These are phyloP conservation scores for Akabosia matsudoensis DNA, from an alignment of 1,140 invertebrate genomes.

Conservation along the genomic window DNA sequence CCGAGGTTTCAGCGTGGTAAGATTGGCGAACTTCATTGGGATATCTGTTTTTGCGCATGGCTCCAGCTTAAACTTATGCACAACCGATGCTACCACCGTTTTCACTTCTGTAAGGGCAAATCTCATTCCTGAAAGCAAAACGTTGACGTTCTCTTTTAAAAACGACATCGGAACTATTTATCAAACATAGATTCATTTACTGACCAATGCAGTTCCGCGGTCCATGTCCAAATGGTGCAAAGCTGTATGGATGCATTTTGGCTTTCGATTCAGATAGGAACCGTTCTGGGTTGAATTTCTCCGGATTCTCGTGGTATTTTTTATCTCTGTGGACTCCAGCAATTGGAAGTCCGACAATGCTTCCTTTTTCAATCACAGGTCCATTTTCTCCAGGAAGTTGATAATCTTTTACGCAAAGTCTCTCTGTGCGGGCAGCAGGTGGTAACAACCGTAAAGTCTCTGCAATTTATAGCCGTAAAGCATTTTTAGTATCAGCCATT, in stretches of 20 bases:
- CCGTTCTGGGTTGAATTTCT: slow-evolving; percentile 59
- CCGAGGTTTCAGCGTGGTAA: not conserved
- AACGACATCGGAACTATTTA: not conserved
- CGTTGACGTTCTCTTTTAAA: not conserved
- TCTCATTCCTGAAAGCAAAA: slow-evolving; percentile 13
- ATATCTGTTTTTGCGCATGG: not conserved
- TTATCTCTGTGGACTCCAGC: slow-evolving; percentile 54
- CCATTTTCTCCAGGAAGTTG: slow-evolving; percentile 51
- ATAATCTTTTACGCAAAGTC: slow-evolving; percentile 54
- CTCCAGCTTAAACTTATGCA: not conserved
- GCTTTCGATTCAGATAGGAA: slow-evolving; percentile 54
- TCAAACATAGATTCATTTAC: not conserved
- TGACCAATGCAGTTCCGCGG: slow-evolving; percentile 59
- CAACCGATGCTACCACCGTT: not conserved
- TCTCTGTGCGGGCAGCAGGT: slow-evolving; percentile 52
- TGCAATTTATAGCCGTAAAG: slow-evolving; percentile 30
- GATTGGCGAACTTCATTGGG: not conserved
- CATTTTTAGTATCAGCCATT: not conserved
- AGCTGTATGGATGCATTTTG: slow-evolving; percentile 52
- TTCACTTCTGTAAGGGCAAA: slow-evolving; percentile 15
- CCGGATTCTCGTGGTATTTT: slow-evolving; percentile 53
- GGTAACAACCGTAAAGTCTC: slow-evolving; percentile 58
- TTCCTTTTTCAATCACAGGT: slow-evolving; percentile 53
- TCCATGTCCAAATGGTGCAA: slow-evolving; percentile 60
- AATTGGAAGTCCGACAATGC: slow-evolving; percentile 55